Conservation (phyloP, 1,140 invertebrate genomes). For the Ceratina japonica region DNA sequence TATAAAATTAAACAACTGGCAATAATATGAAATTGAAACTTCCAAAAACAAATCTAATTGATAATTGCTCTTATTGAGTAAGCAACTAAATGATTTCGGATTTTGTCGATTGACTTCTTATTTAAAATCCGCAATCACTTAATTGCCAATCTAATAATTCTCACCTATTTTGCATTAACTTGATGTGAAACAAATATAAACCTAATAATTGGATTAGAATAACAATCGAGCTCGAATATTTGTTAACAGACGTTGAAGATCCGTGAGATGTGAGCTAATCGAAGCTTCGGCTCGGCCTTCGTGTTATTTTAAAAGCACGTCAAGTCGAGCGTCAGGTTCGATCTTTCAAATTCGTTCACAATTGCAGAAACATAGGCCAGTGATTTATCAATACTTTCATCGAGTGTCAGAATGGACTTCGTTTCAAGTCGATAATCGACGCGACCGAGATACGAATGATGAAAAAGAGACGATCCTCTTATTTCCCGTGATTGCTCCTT, state of each 20-base stretch:
- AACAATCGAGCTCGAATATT: not conserved
- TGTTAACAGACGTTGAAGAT: constrained; percentile 27
- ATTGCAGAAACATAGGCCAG: not conserved
- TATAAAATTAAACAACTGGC: too few relatives aligned
- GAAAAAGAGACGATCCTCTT: not conserved
- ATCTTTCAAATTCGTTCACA: constrained; percentile 30
- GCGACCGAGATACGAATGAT: not conserved
- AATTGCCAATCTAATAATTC: too few relatives aligned
- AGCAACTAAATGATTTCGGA: too few relatives aligned
- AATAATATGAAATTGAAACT: too few relatives aligned
- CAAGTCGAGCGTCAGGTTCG: constrained; percentile 24
- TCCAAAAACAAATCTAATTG: too few relatives aligned
- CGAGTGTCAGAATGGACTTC: constrained; percentile 9
- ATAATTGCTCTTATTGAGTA: too few relatives aligned
- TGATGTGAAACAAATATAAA: too few relatives aligned
- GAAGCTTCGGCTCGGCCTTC: constrained; percentile 64
- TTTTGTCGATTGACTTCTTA: too few relatives aligned
- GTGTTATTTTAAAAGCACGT: constrained; percentile 72
- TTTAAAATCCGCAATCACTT: too few relatives aligned
- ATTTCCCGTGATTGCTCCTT: not conserved
- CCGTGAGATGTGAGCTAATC: constrained; percentile 15
- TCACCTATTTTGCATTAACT: too few relatives aligned
- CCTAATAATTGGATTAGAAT: not conserved
- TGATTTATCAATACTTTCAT: too few relatives aligned
- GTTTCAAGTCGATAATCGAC: constrained; percentile 32